Evolutionary conservation across 1,140 invertebrate genomes (phyloP).

Genomic region (Rhopalosiphum padi): DNA sequence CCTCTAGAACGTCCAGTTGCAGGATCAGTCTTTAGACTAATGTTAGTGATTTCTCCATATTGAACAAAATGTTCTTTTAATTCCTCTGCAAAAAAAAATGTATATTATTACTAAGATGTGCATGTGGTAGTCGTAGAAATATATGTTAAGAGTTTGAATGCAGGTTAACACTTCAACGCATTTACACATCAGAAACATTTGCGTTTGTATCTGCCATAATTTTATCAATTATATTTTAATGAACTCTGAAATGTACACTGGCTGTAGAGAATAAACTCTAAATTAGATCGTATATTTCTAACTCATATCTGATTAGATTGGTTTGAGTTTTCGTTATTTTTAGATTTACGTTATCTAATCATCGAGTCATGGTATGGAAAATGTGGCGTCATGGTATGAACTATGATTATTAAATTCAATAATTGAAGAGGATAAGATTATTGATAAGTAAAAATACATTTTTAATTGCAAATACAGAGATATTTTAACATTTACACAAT

Average conservation of each 20-base stretch:
- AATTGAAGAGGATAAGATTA: neutral
- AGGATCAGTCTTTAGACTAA: constrained; percentile 92
- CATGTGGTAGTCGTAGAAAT: neutral
- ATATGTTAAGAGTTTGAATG: neutral
- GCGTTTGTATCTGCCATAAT: no score
- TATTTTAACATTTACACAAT: neutral
- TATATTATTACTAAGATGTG: neutral
- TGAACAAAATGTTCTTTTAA: constrained; percentile 87
- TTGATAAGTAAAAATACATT: neutral
- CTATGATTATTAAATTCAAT: neutral
- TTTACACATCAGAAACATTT: no score
- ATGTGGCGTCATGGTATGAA: no score
- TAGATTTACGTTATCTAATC: no score
- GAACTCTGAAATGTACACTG: no score
- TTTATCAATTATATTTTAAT: no score
- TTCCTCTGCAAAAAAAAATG: constrained; percentile 78
- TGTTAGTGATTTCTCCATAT: constrained; percentile 90
- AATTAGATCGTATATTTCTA: no score
- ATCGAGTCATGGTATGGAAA: no score
- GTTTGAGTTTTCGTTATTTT: no score
- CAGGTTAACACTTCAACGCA: no score
- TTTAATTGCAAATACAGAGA: neutral
- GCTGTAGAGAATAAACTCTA: no score
- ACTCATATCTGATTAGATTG: no score
- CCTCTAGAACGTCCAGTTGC: constrained; percentile 88